Evolutionary conservation across 2,113 vertebrate species (phyloP), one percentile per base, ranked within the genome.

Genomic region (Terrapene triunguis): DNA sequence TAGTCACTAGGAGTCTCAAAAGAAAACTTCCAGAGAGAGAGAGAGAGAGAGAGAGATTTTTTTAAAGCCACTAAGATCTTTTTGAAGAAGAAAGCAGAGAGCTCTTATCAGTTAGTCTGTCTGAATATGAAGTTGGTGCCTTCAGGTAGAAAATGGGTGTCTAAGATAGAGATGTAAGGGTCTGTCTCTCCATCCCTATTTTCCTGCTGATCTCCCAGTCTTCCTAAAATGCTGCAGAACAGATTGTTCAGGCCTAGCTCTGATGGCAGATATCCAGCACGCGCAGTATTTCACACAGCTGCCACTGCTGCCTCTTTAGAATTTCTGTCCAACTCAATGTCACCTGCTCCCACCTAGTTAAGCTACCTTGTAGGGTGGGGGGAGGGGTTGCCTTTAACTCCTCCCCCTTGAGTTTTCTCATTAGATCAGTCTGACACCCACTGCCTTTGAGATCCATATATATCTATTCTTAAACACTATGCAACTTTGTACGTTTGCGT

Each of bases 401-500:
- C 65, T 84, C 38, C 69, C 95, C 97, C 93, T 92, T 89, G 47
- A 38, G 87, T 95, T 92, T 95, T 94, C 84, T 95, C 85, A 57
- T 76, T 85, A 90, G 94, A 92, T 94, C 95, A 89, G 96, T 76
- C 87, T 96, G 94, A 97, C 85, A 85, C 27, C 83, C 65, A 94
- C 94, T 82, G 88, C 87, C 25, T 88, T 93, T 91, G 83, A 97
- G 95, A 96, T 95, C 97, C 96, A 97, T 95, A 98, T 98, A 96
- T 98, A 98, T 95, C 98, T 96, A 93, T 97, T 97, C 96, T 98
- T 97, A 98, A 98, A 99, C 99, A 99, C 99, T 99, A 99, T 99
- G 99, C 99, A 99, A 99, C 98, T 99, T 99, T 98, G 99, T 99
- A 99, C 98, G 98, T 99, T 98, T 99, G 99, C 97, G 98, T 98